Percentiles rank a stretch among this genome's conserved stretches.
Evolutionary conservation across 2,113 vertebrate species (phyloP).

Genomic region (Cololabis saira): DNA sequence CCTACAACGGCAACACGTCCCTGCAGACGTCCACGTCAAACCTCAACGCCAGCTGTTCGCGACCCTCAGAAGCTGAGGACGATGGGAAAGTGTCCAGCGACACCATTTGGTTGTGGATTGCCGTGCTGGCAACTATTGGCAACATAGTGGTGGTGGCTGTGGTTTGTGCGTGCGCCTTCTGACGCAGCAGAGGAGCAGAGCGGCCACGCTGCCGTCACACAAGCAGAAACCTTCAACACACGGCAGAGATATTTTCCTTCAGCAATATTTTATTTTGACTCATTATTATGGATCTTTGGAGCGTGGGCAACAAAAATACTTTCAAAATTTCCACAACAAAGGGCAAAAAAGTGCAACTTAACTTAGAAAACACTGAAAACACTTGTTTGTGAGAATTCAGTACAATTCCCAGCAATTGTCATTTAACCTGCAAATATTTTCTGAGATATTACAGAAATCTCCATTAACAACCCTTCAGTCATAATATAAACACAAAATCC

Average conservation of each 20-base stretch:
- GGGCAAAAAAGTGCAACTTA: no score
- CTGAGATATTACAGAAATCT: no score
- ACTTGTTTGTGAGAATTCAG: no score
- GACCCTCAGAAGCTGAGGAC: slow-evolving; percentile 75
- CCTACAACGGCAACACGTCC: slow-evolving; percentile 81
- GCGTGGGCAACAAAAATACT: no score
- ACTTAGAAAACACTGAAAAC: no score
- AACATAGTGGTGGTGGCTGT: slow-evolving; percentile 86
- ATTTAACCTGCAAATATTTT: no score
- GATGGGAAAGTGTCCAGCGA: slow-evolving; percentile 82
- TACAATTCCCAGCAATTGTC: no score
- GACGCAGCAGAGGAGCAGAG: slow-evolving; percentile 39
- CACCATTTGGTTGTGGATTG: slow-evolving; percentile 85
- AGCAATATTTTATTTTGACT: no score
- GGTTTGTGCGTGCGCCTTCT: slow-evolving; percentile 85
- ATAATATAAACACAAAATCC: no score
- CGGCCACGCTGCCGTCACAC: slow-evolving; percentile 6
- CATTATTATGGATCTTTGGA: neutral
- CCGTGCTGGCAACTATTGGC: slow-evolving; percentile 84
- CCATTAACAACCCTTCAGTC: no score
- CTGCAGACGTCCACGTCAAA: slow-evolving; percentile 84
- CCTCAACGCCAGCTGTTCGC: slow-evolving; percentile 72
- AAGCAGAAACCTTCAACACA: slow-evolving; percentile 18
- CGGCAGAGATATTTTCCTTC: slow-evolving; percentile 34
- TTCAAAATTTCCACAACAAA: no score